phyloP scores from a whole-genome alignment of 2,888 invertebrate species.

The Metalampra italica region DNA sequence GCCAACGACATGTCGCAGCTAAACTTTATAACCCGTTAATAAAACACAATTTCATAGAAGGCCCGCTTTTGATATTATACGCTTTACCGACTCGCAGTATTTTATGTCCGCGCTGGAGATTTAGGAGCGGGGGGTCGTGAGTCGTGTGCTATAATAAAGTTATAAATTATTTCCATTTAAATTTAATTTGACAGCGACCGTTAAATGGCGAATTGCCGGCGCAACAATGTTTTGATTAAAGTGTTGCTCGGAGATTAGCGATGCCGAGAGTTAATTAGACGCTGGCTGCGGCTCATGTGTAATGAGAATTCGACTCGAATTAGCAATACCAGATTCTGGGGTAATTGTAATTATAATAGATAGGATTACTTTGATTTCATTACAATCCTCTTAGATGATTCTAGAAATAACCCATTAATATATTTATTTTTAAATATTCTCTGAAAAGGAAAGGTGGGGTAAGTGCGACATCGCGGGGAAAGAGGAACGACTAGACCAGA shows the following conservation, averaged over 20 bases:
- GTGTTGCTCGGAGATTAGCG: constrained; percentile 43
- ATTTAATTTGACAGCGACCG: constrained; percentile 73
- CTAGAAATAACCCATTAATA: background rate
- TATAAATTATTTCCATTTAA: constrained; percentile 75
- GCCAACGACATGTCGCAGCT: constrained; percentile 64
- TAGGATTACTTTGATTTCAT: no score
- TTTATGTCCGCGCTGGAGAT: constrained; percentile 67
- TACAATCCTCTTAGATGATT: no score
- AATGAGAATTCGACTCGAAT: constrained; percentile 1
- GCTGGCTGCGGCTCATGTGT: constrained; percentile 2
- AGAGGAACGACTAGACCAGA: no score
- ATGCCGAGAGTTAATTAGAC: constrained; percentile 24
- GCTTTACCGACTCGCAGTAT: constrained; percentile 58
- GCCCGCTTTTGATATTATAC: constrained; percentile 46
- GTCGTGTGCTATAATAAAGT: constrained; percentile 70
- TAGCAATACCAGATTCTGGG: background rate
- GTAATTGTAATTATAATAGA: background rate
- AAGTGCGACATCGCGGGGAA: no score
- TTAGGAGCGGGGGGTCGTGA: constrained; percentile 46
- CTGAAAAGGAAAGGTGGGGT: no score
- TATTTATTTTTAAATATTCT: no score
- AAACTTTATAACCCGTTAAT: constrained; percentile 74
- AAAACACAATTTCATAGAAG: constrained; percentile 75
- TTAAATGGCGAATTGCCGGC: constrained; percentile 55
- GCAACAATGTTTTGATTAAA: constrained; percentile 62